Base-by-base conservation (phyloP, 2,888 invertebrate genomes). In the Scotopteryx bipunctaria region DNA sequence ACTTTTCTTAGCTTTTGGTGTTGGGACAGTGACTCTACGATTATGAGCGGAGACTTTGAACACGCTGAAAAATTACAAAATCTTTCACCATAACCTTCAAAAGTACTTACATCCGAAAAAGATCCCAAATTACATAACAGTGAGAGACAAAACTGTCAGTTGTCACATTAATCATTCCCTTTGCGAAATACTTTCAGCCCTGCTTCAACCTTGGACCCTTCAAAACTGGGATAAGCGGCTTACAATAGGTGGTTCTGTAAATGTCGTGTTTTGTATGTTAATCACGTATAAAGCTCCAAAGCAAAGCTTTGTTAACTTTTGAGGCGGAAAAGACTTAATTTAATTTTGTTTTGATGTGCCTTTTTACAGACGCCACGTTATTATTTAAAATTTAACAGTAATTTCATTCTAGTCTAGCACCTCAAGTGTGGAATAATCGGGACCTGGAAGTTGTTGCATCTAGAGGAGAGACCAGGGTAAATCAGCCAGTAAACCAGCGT, bases 121-220 rank as follows among this genome's bases (percentile, higher is more conserved):
- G n/a, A n/a, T n/a, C n/a, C n/a, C n/a, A n/a, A n/a, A n/a, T n/a
- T n/a, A n/a, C n/a, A n/a, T n/a, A n/a, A n/a, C n/a, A 29, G 25
- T 19, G 38, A 47, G 50, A 43, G 42, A 43, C 29, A 38, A 55
- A 31, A 33, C 41, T 36, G 51, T 57, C 60, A 49, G 55, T 41
- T 58, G 58, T 55, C 52, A 56, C 73, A 75, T 78, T 78, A 74
- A 74, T 80, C 71, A 78, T 73, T 69, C 73, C 67, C 58, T 66
- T 73, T 41, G 62, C 63, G 36, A 70, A 77, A 77, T 75, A 76
- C 79, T 68, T 72, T 73, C 64, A 70, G 69, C 62, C 64, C 52
- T 47, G 62, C 68, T 72, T 73, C 64, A 70, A 69, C 62, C 64
- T 53, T 47, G 62, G 61, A 71, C 73, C 75, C 72, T 76, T 73